Evolutionary conservation across 2,797 vertebrate genomes (phyloP).

Genomic region (Lophotriccus pileatus): DNA sequence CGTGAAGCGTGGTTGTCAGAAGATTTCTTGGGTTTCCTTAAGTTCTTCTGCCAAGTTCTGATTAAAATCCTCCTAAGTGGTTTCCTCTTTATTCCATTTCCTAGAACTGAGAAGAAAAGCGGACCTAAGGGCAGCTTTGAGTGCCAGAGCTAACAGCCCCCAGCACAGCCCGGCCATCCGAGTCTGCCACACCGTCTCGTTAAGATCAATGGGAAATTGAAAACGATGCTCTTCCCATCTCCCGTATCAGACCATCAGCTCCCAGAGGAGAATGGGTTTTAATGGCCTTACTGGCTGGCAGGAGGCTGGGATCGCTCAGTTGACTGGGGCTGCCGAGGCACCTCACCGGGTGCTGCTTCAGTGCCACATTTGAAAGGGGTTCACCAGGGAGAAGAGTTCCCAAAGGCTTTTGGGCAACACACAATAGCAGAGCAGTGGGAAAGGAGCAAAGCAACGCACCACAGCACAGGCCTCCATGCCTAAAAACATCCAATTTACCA

Average conservation of each 20-base stretch:
- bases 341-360: not conserved
- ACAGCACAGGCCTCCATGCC: not conserved
- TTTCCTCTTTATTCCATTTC: constrained; percentile 42
- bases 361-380: accelerated
- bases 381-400: not conserved
- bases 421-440: not conserved
- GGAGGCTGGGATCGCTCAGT: not conserved
- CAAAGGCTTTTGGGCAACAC: not conserved
- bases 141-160: not conserved
- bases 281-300: not conserved
- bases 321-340: accelerated
- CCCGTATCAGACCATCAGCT: not conserved
- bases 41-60: constrained; percentile 46
- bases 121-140: not conserved
- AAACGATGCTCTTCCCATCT: not conserved
- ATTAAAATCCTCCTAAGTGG: constrained; percentile 45
- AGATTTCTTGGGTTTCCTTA: constrained; percentile 35
- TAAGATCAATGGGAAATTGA: constrained; percentile 22
- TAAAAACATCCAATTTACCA: not conserved
- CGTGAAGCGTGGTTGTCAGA: not conserved
- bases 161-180: not conserved
- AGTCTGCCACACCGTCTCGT: not conserved
- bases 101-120: not conserved
- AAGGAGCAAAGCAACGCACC: not conserved
- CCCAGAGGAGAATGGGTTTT: constrained; percentile 1